phyloP scores from a whole-genome alignment of 1,140 invertebrate genomes.

The Oedothorax gibbosus region DNA sequence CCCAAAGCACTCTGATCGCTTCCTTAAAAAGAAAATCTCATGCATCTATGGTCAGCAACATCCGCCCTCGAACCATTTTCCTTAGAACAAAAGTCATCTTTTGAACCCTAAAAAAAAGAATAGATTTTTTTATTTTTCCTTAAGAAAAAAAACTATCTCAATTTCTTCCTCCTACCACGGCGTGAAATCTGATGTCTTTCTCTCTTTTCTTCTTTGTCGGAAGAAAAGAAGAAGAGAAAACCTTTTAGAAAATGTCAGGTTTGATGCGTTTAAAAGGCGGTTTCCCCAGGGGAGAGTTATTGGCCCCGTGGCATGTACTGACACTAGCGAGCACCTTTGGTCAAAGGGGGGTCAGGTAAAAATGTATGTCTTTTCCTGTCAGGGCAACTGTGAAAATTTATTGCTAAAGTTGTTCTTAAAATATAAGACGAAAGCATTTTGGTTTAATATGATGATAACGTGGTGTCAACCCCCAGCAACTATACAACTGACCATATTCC shows the following conservation, averaged over 20 bases:
- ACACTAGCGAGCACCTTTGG: conserved; percentile 28
- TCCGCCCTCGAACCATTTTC: conserved; percentile 21
- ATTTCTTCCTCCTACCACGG: conserved; percentile 36
- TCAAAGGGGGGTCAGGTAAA: neutral
- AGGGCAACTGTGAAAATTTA: too few species aligned
- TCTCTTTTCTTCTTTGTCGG: conserved; percentile 19
- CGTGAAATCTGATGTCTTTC: conserved; percentile 55
- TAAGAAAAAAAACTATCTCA: conserved; percentile 39
- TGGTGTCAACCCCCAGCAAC: too few species aligned
- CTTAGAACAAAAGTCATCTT: conserved; percentile 41
- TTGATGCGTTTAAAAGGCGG: conserved; percentile 51
- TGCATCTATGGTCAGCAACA: conserved; percentile 35
- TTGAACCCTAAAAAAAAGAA: conserved; percentile 17
- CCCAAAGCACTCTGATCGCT: neutral
- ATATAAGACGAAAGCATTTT: too few species aligned
- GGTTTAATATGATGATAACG: too few species aligned
- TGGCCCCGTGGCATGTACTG: conserved; percentile 51
- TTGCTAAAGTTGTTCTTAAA: too few species aligned
- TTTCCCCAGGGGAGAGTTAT: conserved; percentile 48
- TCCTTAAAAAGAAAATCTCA: neutral
- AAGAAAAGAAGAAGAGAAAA: conserved; percentile 7
- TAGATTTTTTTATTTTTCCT: conserved; percentile 11
- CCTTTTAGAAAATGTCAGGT: conserved; percentile 55
- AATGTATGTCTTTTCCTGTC: too few species aligned
- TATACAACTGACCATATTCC: too few species aligned